Evolutionary conservation across 2,888 invertebrate species (phyloP).

Genomic region (Barypeithes pellucidus): DNA sequence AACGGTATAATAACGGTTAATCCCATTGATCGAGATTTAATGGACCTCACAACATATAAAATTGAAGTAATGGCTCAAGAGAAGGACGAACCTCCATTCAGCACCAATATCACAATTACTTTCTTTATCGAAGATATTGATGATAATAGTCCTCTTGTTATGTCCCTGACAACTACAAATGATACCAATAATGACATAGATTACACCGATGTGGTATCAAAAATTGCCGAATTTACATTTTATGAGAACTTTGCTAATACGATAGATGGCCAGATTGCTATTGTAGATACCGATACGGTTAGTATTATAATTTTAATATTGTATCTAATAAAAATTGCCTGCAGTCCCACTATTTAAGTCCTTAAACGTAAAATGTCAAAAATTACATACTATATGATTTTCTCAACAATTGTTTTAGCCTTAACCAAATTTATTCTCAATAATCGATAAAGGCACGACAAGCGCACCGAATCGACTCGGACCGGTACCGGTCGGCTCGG

Average conservation of each 20-base stretch:
- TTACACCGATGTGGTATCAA: conserved; percentile 21
- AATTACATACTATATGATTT: too few species aligned
- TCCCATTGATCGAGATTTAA: conserved; percentile 67
- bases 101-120: conserved; percentile 57
- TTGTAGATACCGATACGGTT: conserved; percentile 68
- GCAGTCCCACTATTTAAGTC: too few species aligned
- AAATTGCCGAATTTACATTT: conserved; percentile 62
- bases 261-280: conserved; percentile 72
- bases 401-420: too few species aligned
- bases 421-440: too few species aligned
- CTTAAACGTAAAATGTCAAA: too few species aligned
- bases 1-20: conserved; percentile 60
- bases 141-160: conserved; percentile 75
- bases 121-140: conserved; percentile 75
- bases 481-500: too few species aligned
- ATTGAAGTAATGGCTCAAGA: conserved; percentile 67
- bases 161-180: conserved; percentile 26
- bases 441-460: too few species aligned
- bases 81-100: conserved; percentile 56
- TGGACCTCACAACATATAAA: conserved; percentile 57
- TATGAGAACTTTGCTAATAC: conserved; percentile 74
- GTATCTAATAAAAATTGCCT: too few species aligned
- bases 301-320: conserved; percentile 44
- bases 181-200: conserved; percentile 24
- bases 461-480: too few species aligned